phyloP scores from a whole-genome alignment of 2,113 vertebrate genomes.

The Tringa solitaria region DNA sequence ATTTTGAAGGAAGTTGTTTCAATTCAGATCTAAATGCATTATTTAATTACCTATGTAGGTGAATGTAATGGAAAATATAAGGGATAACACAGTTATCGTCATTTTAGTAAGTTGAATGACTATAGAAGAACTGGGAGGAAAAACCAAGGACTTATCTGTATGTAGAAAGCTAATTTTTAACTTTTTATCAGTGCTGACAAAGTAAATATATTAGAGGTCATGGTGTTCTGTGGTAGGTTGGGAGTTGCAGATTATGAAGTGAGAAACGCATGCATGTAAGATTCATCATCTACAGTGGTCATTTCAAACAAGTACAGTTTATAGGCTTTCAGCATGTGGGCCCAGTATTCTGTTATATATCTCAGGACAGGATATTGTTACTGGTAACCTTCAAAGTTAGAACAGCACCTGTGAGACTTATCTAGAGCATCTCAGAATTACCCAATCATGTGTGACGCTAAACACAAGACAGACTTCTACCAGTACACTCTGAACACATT shows the following conservation, averaged over 20 bases:
- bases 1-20: not conserved
- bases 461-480: slow-evolving; percentile 58
- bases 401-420: slow-evolving; percentile 67
- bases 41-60: not conserved
- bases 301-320: slow-evolving; percentile 31
- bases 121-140: not conserved
- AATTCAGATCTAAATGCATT: not conserved
- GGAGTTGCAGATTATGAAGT: slow-evolving; percentile 7
- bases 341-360: slow-evolving; percentile 63
- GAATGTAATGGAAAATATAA: not conserved
- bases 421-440: slow-evolving; percentile 69
- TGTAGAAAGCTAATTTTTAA: slow-evolving; percentile 72
- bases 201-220: slow-evolving; percentile 62
- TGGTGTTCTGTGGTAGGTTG: not conserved
- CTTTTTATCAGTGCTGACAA: slow-evolving; percentile 67
- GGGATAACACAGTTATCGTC: not conserved
- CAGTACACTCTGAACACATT: slow-evolving; percentile 53
- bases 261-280: slow-evolving; percentile 19
- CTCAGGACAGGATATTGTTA: slow-evolving; percentile 87
- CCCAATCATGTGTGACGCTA: slow-evolving; percentile 68
- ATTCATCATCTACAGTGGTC: slow-evolving; percentile 3
- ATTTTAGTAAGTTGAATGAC: not conserved
- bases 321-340: not conserved
- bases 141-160: slow-evolving; percentile 56
- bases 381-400: slow-evolving; percentile 78